Evolutionary conservation across 2,113 vertebrate genomes (phyloP).

Genomic region (Leptobrachium ailaonicum): DNA sequence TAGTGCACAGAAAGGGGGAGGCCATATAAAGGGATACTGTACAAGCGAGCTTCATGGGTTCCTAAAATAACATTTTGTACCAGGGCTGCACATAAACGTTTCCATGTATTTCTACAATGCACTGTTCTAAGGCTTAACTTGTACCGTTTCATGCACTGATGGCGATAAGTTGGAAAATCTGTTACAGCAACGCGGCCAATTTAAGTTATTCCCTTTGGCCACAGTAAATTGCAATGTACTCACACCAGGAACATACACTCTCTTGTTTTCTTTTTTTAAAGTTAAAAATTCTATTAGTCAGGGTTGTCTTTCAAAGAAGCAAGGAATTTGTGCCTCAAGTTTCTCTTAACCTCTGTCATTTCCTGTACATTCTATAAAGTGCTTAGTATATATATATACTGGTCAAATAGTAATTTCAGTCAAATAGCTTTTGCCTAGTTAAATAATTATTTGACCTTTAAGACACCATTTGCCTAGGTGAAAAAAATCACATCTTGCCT

Average conservation of each 20-base stretch:
- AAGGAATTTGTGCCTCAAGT: too few species aligned
- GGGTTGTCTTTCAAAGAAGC: too few species aligned
- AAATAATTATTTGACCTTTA: too few species aligned
- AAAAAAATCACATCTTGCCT: too few species aligned
- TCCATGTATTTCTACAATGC: conserved; percentile 26
- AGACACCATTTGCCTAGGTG: too few species aligned
- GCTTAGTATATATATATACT: too few species aligned
- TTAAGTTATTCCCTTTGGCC: background rate
- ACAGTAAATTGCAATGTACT: background rate
- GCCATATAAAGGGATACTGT: conserved; percentile 20
- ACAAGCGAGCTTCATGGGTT: conserved; percentile 15
- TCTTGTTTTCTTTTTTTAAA: conserved; percentile 27
- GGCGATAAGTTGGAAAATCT: conserved; percentile 33
- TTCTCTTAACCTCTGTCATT: too few species aligned
- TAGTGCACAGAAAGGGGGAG: conserved; percentile 12
- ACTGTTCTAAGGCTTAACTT: background rate
- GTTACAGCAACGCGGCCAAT: conserved; percentile 8
- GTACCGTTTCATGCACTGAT: conserved; percentile 36
- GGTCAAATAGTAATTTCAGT: too few species aligned
- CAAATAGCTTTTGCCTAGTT: too few species aligned
- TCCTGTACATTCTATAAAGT: too few species aligned
- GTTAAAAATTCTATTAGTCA: too few species aligned
- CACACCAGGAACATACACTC: conserved; percentile 12
- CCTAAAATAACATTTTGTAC: conserved; percentile 35
- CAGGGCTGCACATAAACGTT: conserved; percentile 34